Evolutionary conservation across 2,888 invertebrate species (phyloP).

Genomic region (Coelogynopora nodosa): DNA sequence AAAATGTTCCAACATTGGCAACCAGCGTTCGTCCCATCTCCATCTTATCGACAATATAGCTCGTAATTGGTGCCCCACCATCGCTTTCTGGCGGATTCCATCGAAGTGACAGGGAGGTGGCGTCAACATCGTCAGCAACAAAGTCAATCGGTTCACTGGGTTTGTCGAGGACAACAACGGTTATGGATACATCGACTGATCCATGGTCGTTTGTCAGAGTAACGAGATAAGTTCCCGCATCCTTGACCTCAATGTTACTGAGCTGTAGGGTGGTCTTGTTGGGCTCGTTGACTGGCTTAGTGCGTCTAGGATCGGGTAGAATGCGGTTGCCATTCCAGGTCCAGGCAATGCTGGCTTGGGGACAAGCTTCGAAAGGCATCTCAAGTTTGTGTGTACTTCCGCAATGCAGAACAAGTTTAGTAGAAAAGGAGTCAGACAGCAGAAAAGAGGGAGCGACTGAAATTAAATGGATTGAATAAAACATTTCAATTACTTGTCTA

Average conservation of each 20-base stretch:
- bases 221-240: constrained; percentile 51
- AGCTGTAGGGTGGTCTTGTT: constrained; percentile 38
- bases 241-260: constrained; percentile 29
- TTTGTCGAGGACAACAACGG: constrained; percentile 47
- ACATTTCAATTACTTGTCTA: background rate
- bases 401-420: background rate
- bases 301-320: constrained; percentile 1
- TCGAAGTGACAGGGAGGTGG: constrained; percentile 50
- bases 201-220: constrained; percentile 56
- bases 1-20: background rate
- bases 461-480: background rate
- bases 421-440: background rate
- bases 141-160: background rate
- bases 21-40: background rate
- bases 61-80: constrained; percentile 57
- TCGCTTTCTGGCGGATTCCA: constrained; percentile 59
- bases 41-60: constrained; percentile 51
- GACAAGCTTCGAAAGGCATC: constrained; percentile 50
- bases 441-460: background rate
- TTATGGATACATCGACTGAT: constrained; percentile 55
- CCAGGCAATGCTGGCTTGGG: constrained; percentile 50
- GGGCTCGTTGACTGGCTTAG: background rate
- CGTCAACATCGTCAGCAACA: constrained; percentile 51
- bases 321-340: constrained; percentile 47
- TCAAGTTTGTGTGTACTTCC: background rate